These are phyloP conservation scores for Corvus hawaiiensis DNA, from an alignment of 2,113 vertebrate genomes.

Conservation along the genomic window DNA sequence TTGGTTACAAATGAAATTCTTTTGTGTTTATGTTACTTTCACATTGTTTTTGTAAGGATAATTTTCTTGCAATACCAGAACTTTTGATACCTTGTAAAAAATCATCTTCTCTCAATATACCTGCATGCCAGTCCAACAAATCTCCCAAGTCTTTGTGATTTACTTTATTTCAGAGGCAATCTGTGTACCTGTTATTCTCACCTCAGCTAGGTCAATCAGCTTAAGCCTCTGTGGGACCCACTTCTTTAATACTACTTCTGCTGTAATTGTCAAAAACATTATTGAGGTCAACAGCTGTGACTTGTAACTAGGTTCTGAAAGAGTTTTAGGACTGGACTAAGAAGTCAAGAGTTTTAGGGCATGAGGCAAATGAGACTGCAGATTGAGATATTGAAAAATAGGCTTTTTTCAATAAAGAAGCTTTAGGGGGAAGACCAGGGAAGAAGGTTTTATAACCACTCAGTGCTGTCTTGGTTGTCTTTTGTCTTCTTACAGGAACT, in stretches of 20 bases:
- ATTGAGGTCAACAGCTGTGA: background rate
- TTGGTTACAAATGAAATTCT: background rate
- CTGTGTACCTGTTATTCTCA: background rate
- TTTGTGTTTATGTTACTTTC: background rate
- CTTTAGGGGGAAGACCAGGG: background rate
- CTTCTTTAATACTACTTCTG: background rate
- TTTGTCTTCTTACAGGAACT: background rate
- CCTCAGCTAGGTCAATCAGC: background rate
- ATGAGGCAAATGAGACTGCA: background rate
- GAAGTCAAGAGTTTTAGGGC: background rate
- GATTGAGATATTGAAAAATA: background rate
- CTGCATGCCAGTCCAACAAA: background rate
- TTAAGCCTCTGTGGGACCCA: background rate
- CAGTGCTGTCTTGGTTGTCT: background rate
- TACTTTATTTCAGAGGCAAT: background rate
- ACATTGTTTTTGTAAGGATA: background rate
- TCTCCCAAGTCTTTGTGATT: background rate
- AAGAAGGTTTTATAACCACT: background rate
- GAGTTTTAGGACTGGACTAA: background rate
- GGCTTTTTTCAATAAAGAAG: background rate
- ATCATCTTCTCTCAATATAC: background rate
- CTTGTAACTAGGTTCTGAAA: background rate
- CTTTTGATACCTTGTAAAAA: background rate
- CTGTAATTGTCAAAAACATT: background rate
- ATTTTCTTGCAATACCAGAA: background rate